Conservation (phyloP, 2,797 vertebrate genomes). For the Pseudochirops cupreus region DNA sequence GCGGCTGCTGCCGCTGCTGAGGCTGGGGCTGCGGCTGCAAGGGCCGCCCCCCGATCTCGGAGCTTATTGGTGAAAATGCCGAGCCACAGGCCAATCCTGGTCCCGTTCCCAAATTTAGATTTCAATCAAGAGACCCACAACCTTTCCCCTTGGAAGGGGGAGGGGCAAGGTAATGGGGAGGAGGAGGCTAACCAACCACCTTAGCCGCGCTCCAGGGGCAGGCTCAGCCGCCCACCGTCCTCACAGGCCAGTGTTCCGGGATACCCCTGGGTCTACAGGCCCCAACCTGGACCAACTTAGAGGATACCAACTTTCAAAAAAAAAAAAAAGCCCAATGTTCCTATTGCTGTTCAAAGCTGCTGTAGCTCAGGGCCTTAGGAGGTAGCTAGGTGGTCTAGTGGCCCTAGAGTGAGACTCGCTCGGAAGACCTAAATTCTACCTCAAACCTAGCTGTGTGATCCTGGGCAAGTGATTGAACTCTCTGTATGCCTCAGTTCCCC, state of each 20-base stretch:
- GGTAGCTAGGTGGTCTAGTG: neutral
- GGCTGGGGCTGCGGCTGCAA: constrained; percentile 69
- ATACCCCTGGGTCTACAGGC: neutral
- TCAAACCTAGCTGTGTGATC: neutral
- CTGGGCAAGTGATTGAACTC: neutral
- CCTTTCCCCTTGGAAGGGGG: constrained; percentile 78
- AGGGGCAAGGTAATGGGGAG: neutral
- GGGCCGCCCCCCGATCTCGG: constrained; percentile 83
- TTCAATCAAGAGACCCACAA: constrained; percentile 77
- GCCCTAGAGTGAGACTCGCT: neutral
- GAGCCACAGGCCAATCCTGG: constrained; percentile 83
- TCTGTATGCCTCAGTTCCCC: neutral
- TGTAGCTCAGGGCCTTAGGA: neutral
- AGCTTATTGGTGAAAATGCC: constrained; percentile 87
- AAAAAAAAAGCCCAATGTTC: neutral
- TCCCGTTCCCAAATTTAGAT: constrained; percentile 82
- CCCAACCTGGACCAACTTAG: neutral
- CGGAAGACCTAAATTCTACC: neutral
- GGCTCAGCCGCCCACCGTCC: neutral
- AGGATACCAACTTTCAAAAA: neutral
- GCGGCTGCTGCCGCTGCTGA: constrained; percentile 62
- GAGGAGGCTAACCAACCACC: neutral
- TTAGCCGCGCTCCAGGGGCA: neutral
- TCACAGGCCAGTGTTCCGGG: neutral
- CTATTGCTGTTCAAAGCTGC: neutral